Percentiles rank a stretch among this genome's conserved stretches.
Conservation (phyloP, 2,113 vertebrate species). For the Sarotherodon lohbergeri region DNA sequence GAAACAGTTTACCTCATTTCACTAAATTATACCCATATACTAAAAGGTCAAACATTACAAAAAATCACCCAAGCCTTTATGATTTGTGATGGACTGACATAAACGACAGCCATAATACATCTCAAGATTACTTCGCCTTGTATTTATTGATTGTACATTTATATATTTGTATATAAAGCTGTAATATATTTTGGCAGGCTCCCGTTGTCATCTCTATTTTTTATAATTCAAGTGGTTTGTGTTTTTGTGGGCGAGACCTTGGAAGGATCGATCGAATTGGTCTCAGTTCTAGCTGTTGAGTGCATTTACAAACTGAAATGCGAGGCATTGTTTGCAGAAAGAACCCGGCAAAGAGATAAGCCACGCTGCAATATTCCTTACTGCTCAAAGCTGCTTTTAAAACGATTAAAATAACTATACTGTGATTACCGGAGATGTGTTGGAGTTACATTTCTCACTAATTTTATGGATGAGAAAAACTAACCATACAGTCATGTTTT, state of each 20-base stretch:
- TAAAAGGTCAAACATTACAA: conserved; percentile 29
- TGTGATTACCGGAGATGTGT: not conserved
- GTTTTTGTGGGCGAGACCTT: conserved; percentile 32
- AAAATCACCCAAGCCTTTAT: not conserved
- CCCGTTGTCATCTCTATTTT: conserved; percentile 40
- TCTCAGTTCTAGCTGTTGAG: conserved; percentile 12
- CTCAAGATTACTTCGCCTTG: conserved; percentile 46
- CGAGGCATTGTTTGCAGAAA: conserved; percentile 43
- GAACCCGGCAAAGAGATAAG: not conserved
- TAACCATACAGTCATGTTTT: not conserved
- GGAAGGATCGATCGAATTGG: conserved; percentile 20
- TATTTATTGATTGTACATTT: conserved; percentile 79
- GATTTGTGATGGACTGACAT: conserved; percentile 17
- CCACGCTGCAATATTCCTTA: not conserved
- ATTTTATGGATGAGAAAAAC: not conserved
- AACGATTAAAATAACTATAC: not conserved
- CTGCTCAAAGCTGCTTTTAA: conserved; percentile 21
- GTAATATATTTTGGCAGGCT: conserved; percentile 69
- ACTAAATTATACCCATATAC: not conserved
- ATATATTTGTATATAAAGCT: conserved; percentile 78
- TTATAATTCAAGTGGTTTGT: conserved; percentile 37
- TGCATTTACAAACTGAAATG: conserved; percentile 38
- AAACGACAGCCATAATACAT: conserved; percentile 44
- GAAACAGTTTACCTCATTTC: conserved; percentile 1
- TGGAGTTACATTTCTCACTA: not conserved